phyloP scores from a whole-genome alignment of 2,797 vertebrate species.

The Micropoecilia bifurca region DNA sequence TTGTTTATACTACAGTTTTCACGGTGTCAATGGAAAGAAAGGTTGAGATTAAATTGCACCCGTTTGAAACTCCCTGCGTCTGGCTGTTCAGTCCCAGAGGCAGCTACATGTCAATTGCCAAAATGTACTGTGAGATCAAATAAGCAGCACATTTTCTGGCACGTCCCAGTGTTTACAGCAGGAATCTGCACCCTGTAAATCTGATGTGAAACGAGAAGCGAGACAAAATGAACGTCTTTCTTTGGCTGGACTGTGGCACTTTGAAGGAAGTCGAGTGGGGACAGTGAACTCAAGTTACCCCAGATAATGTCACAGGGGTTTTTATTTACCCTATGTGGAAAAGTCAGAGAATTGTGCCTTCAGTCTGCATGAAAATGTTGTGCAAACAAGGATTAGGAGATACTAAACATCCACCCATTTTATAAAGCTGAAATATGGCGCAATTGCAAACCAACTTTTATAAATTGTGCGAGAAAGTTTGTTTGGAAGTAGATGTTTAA shows the following conservation, averaged over 20 bases:
- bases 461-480: background rate
- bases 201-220: conserved; percentile 8
- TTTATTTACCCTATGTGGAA: conserved; percentile 14
- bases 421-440: background rate
- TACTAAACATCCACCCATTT: background rate
- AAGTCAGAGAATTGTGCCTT: background rate
- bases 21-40: no score
- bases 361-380: background rate
- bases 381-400: background rate
- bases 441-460: background rate
- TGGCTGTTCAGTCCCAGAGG: no score
- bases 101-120: background rate
- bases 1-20: no score
- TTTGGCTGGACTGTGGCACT: background rate
- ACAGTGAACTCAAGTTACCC: conserved; percentile 43
- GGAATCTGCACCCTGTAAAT: background rate
- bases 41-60: no score
- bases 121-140: background rate
- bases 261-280: conserved; percentile 31
- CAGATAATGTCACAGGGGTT: conserved; percentile 1
- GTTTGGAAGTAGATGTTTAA: background rate
- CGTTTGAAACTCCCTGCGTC: no score
- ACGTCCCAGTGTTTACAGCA: background rate
- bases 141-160: background rate
- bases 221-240: conserved; percentile 7